A percentile compares a stretch with the other conserved stretches of the same genome.
Evolutionary conservation across 2,888 invertebrate genomes (phyloP).

Genomic region (Lottia gigantea): DNA sequence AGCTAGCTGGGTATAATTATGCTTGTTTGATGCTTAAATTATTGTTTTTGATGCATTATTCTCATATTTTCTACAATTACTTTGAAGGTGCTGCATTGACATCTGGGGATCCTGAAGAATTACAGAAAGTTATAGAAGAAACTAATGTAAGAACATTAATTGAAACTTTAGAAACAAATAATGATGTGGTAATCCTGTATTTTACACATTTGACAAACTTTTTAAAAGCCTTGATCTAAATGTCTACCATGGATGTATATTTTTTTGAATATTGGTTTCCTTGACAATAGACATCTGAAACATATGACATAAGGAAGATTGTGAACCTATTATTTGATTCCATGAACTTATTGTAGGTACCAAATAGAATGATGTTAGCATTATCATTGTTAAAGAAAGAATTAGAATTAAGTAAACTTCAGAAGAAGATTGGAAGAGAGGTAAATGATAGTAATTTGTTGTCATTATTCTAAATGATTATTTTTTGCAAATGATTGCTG

Average conservation of each 20-base stretch:
- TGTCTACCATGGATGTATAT: too few relatives aligned
- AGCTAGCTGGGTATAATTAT: too few relatives aligned
- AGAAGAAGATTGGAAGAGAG: slow-evolving; percentile 90
- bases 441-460: slow-evolving; percentile 48
- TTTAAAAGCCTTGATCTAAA: too few relatives aligned
- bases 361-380: slow-evolving; percentile 89
- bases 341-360: slow-evolving; percentile 87
- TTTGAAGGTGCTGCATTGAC: slow-evolving; percentile 82
- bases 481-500: too few relatives aligned
- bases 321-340: too few relatives aligned
- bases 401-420: slow-evolving; percentile 91
- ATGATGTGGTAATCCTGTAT: too few relatives aligned
- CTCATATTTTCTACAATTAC: neutral
- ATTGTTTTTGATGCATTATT: neutral
- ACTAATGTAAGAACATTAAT: slow-evolving; percentile 79
- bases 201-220: too few relatives aligned
- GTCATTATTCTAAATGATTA: too few relatives aligned
- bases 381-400: slow-evolving; percentile 96
- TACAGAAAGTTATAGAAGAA: slow-evolving; percentile 93
- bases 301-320: too few relatives aligned
- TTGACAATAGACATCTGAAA: too few relatives aligned
- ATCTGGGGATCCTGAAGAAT: slow-evolving; percentile 85
- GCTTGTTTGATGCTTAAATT: neutral
- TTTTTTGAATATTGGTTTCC: too few relatives aligned
- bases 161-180: too few relatives aligned